These are phyloP conservation scores for Autographa gamma DNA, from an alignment of 2,888 invertebrate species.

Conservation along the genomic window DNA sequence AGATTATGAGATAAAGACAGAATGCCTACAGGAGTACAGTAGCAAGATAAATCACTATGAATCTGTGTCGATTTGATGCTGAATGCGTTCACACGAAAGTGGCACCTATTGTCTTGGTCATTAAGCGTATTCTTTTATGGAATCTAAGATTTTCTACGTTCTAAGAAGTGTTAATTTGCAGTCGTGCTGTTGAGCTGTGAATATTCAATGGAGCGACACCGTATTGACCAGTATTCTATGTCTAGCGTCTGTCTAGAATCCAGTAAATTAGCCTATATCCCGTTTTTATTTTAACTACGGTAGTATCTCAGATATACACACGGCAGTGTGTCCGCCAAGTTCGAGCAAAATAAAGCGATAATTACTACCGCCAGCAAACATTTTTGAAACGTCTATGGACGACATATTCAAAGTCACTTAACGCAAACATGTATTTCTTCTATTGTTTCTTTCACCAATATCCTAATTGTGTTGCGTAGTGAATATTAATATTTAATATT, in stretches of 20 bases:
- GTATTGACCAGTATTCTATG: slow-evolving; percentile 13
- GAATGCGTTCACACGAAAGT: slow-evolving; percentile 60
- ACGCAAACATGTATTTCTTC: not conserved
- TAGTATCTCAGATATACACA: no score
- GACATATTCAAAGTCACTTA: no score
- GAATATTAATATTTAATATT: slow-evolving; percentile 1
- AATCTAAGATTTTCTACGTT: slow-evolving; percentile 28
- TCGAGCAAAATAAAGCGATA: no score
- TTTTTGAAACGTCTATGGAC: no score
- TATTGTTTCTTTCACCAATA: not conserved
- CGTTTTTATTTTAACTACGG: not conserved
- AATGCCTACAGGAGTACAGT: slow-evolving; percentile 65
- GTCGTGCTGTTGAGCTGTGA: slow-evolving; percentile 18
- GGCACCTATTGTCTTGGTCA: slow-evolving; percentile 59
- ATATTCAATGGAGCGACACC: slow-evolving; percentile 19
- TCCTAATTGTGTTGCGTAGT: not conserved
- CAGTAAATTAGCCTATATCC: not conserved
- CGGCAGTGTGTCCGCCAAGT: no score
- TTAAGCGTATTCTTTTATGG: slow-evolving; percentile 51
- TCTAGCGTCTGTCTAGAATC: not conserved
- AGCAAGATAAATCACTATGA: slow-evolving; percentile 70
- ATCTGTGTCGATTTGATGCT: slow-evolving; percentile 62
- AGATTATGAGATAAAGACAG: slow-evolving; percentile 46
- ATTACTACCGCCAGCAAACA: no score
- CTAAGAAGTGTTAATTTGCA: slow-evolving; percentile 65